Conservation (phyloP, 2,888 invertebrate species). For the Chirona hameri region DNA sequence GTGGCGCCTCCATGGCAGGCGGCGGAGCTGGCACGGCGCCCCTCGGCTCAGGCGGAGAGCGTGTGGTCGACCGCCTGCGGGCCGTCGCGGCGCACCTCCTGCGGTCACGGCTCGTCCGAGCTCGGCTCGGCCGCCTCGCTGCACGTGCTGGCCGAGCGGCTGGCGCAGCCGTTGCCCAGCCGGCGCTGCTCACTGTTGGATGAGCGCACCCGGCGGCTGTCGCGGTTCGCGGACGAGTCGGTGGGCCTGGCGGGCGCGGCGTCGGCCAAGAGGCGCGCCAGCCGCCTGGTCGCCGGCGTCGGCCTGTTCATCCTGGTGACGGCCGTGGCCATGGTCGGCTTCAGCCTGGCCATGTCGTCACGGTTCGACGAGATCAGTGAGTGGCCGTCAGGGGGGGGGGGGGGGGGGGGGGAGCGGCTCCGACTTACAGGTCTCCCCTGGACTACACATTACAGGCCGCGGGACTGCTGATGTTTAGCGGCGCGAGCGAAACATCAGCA, state of each 20-base stretch:
- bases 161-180: conserved; percentile 7
- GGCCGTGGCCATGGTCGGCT: conserved; percentile 46
- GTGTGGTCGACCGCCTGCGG: background rate
- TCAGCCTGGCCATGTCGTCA: conserved; percentile 48
- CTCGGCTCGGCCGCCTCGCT: conserved; percentile 22
- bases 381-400: no score
- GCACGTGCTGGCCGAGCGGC: conserved; percentile 13
- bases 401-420: no score
- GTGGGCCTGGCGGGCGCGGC: background rate
- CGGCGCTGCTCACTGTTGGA: conserved; percentile 28
- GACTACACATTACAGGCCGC: no score
- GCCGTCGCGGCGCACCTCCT: background rate
- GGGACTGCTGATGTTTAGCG: no score
- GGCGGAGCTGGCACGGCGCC: background rate
- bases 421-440: no score
- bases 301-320: conserved; percentile 41
- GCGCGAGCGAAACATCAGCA: no score
- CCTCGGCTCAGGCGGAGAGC: background rate
- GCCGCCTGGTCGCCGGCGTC: conserved; percentile 31
- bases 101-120: background rate
- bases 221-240: conserved; percentile 8
- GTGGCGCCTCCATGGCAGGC: background rate
- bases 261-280: background rate
- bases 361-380: conserved; percentile 47
- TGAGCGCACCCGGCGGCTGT: conserved; percentile 23